Evolutionary conservation across 2,797 vertebrate species (phyloP).

Genomic region (Rousettus madagascariensis): DNA sequence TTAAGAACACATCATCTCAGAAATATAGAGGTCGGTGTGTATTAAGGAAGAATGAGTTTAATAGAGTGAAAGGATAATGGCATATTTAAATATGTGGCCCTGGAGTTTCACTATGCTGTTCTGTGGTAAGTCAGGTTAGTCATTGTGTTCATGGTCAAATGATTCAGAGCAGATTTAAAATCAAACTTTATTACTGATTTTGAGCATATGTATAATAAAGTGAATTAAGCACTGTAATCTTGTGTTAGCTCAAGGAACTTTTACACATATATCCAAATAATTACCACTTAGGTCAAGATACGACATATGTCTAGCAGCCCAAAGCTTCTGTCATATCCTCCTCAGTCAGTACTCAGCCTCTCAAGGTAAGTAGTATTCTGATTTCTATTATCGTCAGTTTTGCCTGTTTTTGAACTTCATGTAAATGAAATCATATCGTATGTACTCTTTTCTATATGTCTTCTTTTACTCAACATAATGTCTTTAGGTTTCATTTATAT

Average conservation of each 20-base stretch:
- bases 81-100: background rate
- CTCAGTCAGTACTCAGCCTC: background rate
- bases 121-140: background rate
- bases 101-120: background rate
- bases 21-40: background rate
- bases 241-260: background rate
- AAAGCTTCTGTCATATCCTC: background rate
- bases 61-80: background rate
- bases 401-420: background rate
- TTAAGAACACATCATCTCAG: background rate
- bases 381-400: background rate
- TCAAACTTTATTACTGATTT: background rate
- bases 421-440: background rate
- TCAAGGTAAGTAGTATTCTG: background rate
- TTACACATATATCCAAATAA: background rate
- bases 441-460: background rate
- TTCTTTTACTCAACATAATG: background rate
- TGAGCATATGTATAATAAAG: background rate
- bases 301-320: background rate
- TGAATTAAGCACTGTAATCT: background rate
- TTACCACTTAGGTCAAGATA: background rate
- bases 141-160: background rate
- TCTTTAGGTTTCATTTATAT: background rate
- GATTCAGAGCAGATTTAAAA: background rate
- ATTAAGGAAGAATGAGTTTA: background rate